These are phyloP conservation scores for Monopis laevigella DNA, from an alignment of 2,888 invertebrate genomes.

Conservation along the genomic window DNA sequence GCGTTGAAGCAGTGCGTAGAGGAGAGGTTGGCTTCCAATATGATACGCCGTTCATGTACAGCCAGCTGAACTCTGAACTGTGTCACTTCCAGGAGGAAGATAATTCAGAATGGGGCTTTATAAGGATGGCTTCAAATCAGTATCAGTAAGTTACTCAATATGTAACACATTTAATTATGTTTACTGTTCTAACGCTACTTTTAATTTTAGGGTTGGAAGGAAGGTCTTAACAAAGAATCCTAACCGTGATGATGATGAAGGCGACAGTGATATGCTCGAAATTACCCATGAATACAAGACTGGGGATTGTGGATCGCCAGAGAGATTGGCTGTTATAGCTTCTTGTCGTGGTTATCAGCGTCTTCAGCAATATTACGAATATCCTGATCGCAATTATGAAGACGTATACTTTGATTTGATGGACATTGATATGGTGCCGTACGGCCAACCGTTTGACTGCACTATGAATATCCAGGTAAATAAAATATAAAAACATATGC, in stretches of 20 bases:
- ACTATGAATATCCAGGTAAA: slow-evolving; percentile 70
- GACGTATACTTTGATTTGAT: slow-evolving; percentile 73
- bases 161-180: background rate
- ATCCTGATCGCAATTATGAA: slow-evolving; percentile 65
- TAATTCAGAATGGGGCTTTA: slow-evolving; percentile 73
- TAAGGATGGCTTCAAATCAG: slow-evolving; percentile 70
- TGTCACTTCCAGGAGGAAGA: slow-evolving; percentile 78
- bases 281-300: slow-evolving; percentile 74
- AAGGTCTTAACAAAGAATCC: slow-evolving; percentile 73
- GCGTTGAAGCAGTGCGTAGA: slow-evolving; percentile 73
- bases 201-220: slow-evolving; percentile 69
- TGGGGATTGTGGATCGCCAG: slow-evolving; percentile 70
- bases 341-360: slow-evolving; percentile 72
- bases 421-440: slow-evolving; percentile 71
- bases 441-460: slow-evolving; percentile 73
- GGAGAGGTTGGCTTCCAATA: slow-evolving; percentile 78
- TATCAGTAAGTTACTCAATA: slow-evolving; percentile 64
- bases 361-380: slow-evolving; percentile 69
- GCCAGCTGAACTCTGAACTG: slow-evolving; percentile 81
- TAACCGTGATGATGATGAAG: slow-evolving; percentile 69
- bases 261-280: slow-evolving; percentile 72
- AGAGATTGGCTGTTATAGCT: slow-evolving; percentile 72
- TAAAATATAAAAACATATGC: background rate
- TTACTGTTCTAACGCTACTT: slow-evolving; percentile 22
- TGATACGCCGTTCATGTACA: slow-evolving; percentile 79